These are phyloP conservation scores for Carollia perspicillata DNA, from an alignment of 2,113 vertebrate species.

Conservation along the genomic window DNA sequence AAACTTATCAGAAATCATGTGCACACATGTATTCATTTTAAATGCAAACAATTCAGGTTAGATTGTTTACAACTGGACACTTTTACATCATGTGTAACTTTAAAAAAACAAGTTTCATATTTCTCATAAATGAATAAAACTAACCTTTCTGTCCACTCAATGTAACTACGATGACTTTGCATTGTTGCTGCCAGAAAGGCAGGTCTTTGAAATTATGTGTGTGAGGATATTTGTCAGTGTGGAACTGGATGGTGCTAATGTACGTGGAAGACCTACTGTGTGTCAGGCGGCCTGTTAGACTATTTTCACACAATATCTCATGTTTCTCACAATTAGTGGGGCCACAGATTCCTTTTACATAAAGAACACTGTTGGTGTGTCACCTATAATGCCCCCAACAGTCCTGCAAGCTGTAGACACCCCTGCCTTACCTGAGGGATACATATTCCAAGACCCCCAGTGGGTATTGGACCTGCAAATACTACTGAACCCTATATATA, in stretches of 20 bases:
- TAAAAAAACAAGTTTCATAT: background rate
- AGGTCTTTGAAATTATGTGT: background rate
- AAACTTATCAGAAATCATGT: background rate
- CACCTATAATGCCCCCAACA: background rate
- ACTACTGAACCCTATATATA: background rate
- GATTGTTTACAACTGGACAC: background rate
- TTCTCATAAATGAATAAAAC: background rate
- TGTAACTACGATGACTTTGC: background rate
- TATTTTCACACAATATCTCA: background rate
- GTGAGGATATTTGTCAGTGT: background rate
- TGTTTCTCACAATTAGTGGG: background rate
- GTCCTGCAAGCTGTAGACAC: background rate
- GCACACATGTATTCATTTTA: background rate
- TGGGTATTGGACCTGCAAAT: background rate
- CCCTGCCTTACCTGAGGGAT: background rate
- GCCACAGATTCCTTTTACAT: background rate
- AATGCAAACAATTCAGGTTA: background rate
- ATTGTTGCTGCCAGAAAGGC: background rate
- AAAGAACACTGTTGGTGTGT: background rate
- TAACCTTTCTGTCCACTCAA: background rate
- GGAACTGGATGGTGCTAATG: background rate
- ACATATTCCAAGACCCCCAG: background rate
- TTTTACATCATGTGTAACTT: background rate
- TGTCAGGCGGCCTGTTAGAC: background rate
- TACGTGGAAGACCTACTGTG: background rate